Base-by-base conservation (phyloP, 2,888 invertebrate species). In the Nezara viridula region DNA sequence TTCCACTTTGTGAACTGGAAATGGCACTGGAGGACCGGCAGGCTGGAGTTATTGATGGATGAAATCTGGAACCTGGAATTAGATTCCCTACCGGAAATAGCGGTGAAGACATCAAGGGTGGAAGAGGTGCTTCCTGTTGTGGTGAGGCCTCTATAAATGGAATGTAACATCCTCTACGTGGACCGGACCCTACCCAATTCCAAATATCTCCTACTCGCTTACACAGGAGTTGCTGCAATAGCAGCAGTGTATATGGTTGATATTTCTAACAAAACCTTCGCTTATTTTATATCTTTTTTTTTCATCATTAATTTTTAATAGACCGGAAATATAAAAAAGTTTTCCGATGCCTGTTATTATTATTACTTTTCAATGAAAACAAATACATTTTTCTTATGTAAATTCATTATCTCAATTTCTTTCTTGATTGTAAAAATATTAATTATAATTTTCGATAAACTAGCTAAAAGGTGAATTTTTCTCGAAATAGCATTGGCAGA, bases 21-120 rank as follows among this genome's bases (percentile, higher is more conserved):
- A 37, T 73, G 66, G 66, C 19, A 73, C 66, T 37, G n/a, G 37
- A 73, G 66, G 66, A 21, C 32, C 66, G 19, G 37, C 32, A 6
- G 37, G 7, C 32, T 73, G 66, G 66, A 73, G 16, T 73, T 73
- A 73, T 73, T 73, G 66, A 73, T 73, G 66, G 66, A 73, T 73
- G 66, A 73, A 73, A 73, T 73, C 66, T 73, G 66, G 32, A 73
- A 6, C 66, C 66, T 73, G 66, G 66, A 73, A 73, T 73, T 73
- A 73, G 66, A 73, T 73, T 73, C 66, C 66, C 66, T 73, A 37
- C 66, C 66, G 66, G 66, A 73, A 73, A 73, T 73, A 73, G 66
- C 66, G 66, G 66, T 73, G 66, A 73, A 73, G 66, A 73, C 66
- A 73, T 73, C 66, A 73, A 73, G 32, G 66, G 66, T 73, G 37